Conservation (phyloP, 2,888 invertebrate genomes). For the Leptopilina syphax region DNA sequence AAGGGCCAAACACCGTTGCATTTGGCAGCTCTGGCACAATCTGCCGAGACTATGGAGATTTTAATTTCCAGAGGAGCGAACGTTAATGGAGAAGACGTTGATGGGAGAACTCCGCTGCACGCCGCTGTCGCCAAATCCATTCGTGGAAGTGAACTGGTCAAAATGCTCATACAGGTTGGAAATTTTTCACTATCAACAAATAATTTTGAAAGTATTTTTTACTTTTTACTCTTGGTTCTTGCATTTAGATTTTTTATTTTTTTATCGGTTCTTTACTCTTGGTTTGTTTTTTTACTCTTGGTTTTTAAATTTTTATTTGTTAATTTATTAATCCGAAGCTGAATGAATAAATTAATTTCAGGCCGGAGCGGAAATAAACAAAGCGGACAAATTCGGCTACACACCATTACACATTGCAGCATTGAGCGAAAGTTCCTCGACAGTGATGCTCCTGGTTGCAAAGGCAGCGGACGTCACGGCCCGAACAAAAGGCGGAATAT, state of each 20-base stretch:
- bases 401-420: constrained; percentile 91
- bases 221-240: no score
- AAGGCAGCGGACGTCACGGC: constrained; percentile 90
- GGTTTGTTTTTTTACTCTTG: no score
- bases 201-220: no score
- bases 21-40: constrained; percentile 88
- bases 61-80: constrained; percentile 83
- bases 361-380: constrained; percentile 86
- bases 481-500: constrained; percentile 88
- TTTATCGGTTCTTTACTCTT: background rate
- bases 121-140: constrained; percentile 87
- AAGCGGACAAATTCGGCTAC: constrained; percentile 89
- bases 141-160: constrained; percentile 69
- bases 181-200: background rate
- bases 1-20: constrained; percentile 91
- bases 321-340: background rate
- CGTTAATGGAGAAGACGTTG: constrained; percentile 83
- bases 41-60: constrained; percentile 86
- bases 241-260: background rate
- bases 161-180: constrained; percentile 66
- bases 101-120: constrained; percentile 88
- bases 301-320: no score
- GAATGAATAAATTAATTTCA: constrained; percentile 66
- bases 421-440: constrained; percentile 87
- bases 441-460: constrained; percentile 85